Conservation (phyloP, 2,113 vertebrate species). For the Calcarius ornatus region DNA sequence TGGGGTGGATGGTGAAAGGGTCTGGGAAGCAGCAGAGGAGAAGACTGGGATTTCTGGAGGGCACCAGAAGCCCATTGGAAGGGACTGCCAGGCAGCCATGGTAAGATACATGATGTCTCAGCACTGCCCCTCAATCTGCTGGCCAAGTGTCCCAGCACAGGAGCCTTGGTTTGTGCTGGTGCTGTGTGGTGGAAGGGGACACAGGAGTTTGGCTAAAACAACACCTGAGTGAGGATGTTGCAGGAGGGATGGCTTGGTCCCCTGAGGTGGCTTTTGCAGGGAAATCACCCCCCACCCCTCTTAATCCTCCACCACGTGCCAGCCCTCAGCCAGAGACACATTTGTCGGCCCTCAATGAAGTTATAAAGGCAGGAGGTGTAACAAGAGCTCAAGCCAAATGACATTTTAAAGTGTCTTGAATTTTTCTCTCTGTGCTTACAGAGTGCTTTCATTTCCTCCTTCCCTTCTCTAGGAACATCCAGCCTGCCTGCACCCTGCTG, state of each 20-base stretch:
- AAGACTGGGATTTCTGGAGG: neutral
- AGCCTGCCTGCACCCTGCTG: neutral
- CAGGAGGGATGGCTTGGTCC: neutral
- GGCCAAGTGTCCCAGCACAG: neutral
- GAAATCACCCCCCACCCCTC: neutral
- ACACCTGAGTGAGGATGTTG: neutral
- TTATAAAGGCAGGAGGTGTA: fast-evolving
- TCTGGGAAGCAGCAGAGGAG: neutral
- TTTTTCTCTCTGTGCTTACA: neutral
- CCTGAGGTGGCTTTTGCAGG: neutral
- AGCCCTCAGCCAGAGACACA: neutral
- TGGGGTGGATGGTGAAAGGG: neutral
- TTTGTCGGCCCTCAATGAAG: fast-evolving
- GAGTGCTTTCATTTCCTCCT: neutral
- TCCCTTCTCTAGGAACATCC: neutral
- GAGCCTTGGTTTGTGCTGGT: fast-evolving
- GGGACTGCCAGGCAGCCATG: neutral
- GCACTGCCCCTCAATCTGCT: neutral
- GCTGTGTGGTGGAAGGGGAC: neutral
- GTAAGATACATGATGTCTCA: fast-evolving
- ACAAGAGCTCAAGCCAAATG: neutral
- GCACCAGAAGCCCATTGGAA: neutral
- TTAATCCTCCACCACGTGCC: fast-evolving
- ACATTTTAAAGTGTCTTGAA: neutral
- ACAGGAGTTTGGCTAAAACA: fast-evolving